These are phyloP conservation scores for Serranus cabrilla DNA, from an alignment of 2,797 vertebrate species.

Conservation along the genomic window DNA sequence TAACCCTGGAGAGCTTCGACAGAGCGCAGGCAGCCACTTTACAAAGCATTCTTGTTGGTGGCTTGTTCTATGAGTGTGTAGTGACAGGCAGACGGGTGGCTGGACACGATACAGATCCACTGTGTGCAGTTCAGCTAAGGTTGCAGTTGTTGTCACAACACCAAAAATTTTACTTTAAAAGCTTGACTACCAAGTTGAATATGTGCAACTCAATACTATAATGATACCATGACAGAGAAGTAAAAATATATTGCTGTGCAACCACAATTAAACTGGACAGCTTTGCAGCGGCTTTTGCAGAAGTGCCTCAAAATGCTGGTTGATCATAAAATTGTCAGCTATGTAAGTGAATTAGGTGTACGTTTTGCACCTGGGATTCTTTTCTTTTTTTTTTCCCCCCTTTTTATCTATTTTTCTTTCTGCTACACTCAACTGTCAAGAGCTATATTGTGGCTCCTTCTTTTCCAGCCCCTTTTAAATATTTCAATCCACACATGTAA, in stretches of 20 bases:
- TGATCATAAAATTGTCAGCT: slow-evolving; percentile 2
- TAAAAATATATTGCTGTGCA: slow-evolving; percentile 25
- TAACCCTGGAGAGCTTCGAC: slow-evolving; percentile 58
- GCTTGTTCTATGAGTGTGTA: slow-evolving; percentile 47
- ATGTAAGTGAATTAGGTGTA: background rate
- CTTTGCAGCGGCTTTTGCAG: slow-evolving; percentile 9
- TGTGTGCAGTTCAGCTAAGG: slow-evolving; percentile 25
- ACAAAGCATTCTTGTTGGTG: slow-evolving; percentile 69
- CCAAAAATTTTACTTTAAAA: slow-evolving; percentile 37
- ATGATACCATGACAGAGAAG: slow-evolving; percentile 31
- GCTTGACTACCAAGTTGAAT: slow-evolving; percentile 2
- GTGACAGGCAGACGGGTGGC: slow-evolving; percentile 61
- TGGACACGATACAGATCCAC: slow-evolving; percentile 48
- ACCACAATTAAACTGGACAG: slow-evolving; percentile 6
- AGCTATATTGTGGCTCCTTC: background rate
- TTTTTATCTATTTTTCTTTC: slow-evolving; percentile 9
- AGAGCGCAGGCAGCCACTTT: slow-evolving; percentile 38
- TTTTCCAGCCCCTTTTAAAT: slow-evolving; percentile 33
- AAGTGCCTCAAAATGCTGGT: slow-evolving; percentile 18
- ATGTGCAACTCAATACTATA: slow-evolving; percentile 31
- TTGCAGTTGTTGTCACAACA: slow-evolving; percentile 26
- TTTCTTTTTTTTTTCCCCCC: slow-evolving; percentile 6
- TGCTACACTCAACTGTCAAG: slow-evolving; percentile 12
- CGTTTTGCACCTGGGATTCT: slow-evolving; percentile 8
- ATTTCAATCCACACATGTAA: slow-evolving; percentile 46